A percentile compares a stretch with the other conserved stretches of the same genome.
Evolutionary conservation across 2,797 vertebrate genomes (phyloP).

Genomic region (Gorsachius magnificus): DNA sequence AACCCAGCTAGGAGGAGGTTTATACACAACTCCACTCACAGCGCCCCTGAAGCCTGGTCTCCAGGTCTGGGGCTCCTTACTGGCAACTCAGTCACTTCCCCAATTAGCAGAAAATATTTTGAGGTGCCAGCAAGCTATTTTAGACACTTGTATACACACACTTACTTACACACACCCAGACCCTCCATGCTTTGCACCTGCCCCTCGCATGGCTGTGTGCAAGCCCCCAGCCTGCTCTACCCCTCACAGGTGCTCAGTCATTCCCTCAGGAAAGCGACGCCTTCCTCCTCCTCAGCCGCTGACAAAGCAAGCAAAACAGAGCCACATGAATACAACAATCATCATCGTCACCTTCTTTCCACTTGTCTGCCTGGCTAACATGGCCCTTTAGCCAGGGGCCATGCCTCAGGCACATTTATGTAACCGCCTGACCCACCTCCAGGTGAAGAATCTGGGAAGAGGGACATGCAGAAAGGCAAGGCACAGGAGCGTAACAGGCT

Average conservation of each 20-base stretch:
- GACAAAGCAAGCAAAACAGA: background rate
- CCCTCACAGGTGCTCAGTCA: accelerated
- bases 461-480: background rate
- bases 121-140: background rate
- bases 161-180: background rate
- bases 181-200: accelerated
- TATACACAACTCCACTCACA: background rate
- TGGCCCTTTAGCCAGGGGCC: background rate
- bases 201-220: accelerated
- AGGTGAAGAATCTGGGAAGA: background rate
- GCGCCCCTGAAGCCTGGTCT: no score
- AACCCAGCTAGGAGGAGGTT: background rate
- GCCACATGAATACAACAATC: accelerated
- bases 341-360: background rate
- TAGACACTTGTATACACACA: no score
- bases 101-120: background rate
- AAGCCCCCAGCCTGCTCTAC: background rate
- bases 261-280: background rate
- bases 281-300: background rate
- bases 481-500: accelerated
- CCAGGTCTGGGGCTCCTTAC: background rate
- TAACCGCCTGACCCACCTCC: background rate
- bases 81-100: background rate
- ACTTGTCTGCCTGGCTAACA: background rate
- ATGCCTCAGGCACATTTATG: background rate